phyloP scores from a whole-genome alignment of 1,140 invertebrate genomes.

The Brachionus sp. region DNA sequence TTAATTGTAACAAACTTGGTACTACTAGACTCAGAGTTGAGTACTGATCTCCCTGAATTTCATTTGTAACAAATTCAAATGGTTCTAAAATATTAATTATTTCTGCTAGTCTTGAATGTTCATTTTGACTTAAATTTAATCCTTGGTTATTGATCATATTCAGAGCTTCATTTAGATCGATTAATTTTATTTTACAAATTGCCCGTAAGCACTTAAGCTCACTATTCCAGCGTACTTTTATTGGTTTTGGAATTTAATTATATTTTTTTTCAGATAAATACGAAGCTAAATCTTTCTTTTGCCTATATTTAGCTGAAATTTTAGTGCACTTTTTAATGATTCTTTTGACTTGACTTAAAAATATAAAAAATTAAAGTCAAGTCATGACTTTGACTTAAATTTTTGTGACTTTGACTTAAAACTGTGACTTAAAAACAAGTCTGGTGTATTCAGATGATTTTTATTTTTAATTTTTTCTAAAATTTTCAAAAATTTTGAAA shows the following conservation, averaged over 20 bases:
- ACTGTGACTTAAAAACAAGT: too few relatives aligned
- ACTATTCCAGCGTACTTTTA: not conserved
- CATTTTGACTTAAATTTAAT: not conserved
- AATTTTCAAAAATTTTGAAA: too few relatives aligned
- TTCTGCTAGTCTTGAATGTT: not conserved
- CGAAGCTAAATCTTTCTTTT: not conserved
- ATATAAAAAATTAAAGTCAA: too few relatives aligned
- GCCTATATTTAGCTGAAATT: not conserved
- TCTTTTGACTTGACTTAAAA: too few relatives aligned
- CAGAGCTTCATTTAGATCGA: not conserved
- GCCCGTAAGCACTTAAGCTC: not conserved
- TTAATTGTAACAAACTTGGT: not conserved
- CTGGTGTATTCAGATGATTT: too few relatives aligned
- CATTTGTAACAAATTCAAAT: conserved; percentile 13
- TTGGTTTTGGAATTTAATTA: not conserved
- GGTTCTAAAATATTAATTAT: conserved; percentile 7
- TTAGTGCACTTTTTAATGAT: not conserved
- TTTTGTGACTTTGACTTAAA: too few relatives aligned
- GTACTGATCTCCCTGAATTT: not conserved
- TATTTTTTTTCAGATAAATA: not conserved
- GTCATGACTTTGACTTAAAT: too few relatives aligned
- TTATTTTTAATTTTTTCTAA: too few relatives aligned
- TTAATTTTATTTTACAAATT: not conserved
- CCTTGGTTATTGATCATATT: not conserved
- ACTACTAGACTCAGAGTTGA: not conserved